Base-by-base conservation (phyloP, 2,797 vertebrate species). In the Tapera naevia region DNA sequence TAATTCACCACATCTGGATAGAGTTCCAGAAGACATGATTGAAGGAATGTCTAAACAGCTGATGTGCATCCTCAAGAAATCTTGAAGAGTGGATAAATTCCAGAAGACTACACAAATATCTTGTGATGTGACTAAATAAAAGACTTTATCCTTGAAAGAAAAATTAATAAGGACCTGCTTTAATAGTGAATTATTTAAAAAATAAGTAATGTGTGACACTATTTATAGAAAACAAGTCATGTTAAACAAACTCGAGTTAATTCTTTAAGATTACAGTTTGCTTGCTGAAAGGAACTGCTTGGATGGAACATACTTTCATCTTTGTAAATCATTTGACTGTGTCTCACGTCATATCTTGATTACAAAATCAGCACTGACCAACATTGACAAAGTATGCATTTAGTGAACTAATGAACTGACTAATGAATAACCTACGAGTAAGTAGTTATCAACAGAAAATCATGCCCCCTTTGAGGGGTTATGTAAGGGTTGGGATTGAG, bases 401-500 rank as follows among this genome's bases (percentile, higher is more conserved):
- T 64, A 78, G n/a, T 53, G 41, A 28, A 65, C 43, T 88, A 48
- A 70, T 62, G 61, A 92, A 74, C 48, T 81, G 32, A 3, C 67
- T 94, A 65, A 81, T 46, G 21, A 87, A 81, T 56, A 87, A 64
- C 30, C 22, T 75, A 35, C 46, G 39, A 58, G 60, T 46, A 85
- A 75, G 14, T 19, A 87, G 17, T 69, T 82, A 48, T 43, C 24
- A 80, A 70, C 22, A 89, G 24, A 80, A 81, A 85, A 79, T 79
- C 30, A 33, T 1, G 5, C 2, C 27, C 7, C 5, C 23, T 1
- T 0, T 57, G 61, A 80, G 17, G 45, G 30, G 8, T 24, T 69
- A 10, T 53, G n/a, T 32, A 85, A 66, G n/a, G 17, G 2, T 25
- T 87, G 43, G 18, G 45, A 56, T 22, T 53, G 16, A 16, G 9